Evolutionary conservation across 2,888 invertebrate genomes (phyloP), one percentile per base, ranked within the genome.

Genomic region (Cotesia congregata): DNA sequence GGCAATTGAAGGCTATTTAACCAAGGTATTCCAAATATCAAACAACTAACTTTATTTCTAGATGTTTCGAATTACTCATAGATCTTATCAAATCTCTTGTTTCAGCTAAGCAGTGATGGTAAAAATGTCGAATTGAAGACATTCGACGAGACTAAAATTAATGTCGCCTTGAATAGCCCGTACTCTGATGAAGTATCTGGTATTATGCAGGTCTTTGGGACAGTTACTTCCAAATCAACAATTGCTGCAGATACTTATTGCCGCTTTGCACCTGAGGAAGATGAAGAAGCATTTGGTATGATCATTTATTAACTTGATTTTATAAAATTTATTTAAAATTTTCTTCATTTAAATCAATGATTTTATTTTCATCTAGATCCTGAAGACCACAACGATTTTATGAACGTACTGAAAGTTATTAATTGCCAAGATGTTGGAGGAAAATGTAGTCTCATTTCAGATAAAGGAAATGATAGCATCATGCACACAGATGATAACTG

Each of bases 121-220:
- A 85, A 78, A 71, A 83, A 80, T 64, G 69, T 88, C 6, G 87
- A 88, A 76, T 15, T 89, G 20, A 81, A 77, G 70, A 88, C 89
- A 6, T 83, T 83, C 0, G 89, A 89, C 15, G 80, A 85, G 61
- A 78, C 83, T n/a, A 80, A 79, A 70, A 79, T 89, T 15, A 89
- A 88, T 74, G 83, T 87, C 20, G 82, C 84, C 3, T 75, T 89
- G 5, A 80, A 83, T 17, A 81, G 84, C 59, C 84, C 85, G n/a
- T 77, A 86, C 4, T 82, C 85, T 62, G 82, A 78, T 0, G 81
- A 83, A 59, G 69, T 77, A 0, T 84, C 84, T 74, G 87, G 86
- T 59, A 83, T 83, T 3, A 75, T 88, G 38, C 88, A 89, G 84
- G 78, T 87, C 6, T 82, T 82, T 65, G 89, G 89, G 6, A 83